Conservation (phyloP, 35 echinoderm and acorn worm species). For the Lytechinus pictus region DNA sequence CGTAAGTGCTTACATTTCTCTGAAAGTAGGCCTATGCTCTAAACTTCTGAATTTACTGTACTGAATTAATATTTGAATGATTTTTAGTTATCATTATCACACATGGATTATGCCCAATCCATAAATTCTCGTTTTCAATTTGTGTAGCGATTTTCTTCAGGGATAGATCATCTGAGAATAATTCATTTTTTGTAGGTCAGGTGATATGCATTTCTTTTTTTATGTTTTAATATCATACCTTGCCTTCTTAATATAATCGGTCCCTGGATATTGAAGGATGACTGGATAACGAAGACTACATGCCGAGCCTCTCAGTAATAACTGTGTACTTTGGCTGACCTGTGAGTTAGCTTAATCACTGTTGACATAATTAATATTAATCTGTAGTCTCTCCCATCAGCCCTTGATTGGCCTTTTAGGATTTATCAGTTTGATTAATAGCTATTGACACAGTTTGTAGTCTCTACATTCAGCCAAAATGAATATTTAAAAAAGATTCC, state of each 20-base stretch:
- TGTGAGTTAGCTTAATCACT: slow-evolving; percentile 28
- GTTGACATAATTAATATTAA: slow-evolving; percentile 51
- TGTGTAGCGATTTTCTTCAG: too few species aligned
- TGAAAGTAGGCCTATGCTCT: too few species aligned
- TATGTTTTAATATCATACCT: neutral
- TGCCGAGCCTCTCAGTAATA: neutral
- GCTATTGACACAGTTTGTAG: neutral
- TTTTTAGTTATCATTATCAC: too few species aligned
- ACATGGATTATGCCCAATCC: too few species aligned
- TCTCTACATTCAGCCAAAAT: neutral
- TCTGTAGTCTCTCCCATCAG: neutral
- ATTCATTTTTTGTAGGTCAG: neutral
- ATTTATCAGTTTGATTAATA: neutral
- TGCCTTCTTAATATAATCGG: neutral
- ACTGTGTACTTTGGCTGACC: slow-evolving; percentile 22
- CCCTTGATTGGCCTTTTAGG: neutral
- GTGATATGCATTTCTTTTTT: neutral
- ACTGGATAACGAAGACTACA: neutral
- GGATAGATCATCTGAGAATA: too few species aligned
- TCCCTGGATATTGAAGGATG: neutral
- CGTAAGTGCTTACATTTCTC: too few species aligned
- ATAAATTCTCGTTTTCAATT: too few species aligned
- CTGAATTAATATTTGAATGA: too few species aligned
- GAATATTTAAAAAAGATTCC: too few species aligned
- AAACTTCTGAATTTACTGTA: too few species aligned